Percentiles rank a stretch among this genome's conserved stretches.
Evolutionary conservation across 2,113 vertebrate species (phyloP).

Genomic region (Machaerirhynchus nigripectus): DNA sequence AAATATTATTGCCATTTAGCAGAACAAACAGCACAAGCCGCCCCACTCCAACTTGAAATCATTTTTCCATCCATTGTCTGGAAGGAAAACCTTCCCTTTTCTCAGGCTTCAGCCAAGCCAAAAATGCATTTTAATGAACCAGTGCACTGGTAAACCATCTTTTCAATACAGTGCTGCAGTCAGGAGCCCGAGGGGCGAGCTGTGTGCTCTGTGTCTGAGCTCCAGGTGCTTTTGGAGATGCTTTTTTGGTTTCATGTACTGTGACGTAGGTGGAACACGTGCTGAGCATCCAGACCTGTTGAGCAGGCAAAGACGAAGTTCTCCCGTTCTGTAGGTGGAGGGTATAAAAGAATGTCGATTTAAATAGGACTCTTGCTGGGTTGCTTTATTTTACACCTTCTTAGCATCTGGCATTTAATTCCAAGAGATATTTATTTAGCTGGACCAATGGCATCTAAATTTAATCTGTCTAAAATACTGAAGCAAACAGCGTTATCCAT

Average conservation of each 20-base stretch:
- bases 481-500: not conserved
- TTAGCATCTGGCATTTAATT: conserved; percentile 9
- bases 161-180: not conserved
- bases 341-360: not conserved
- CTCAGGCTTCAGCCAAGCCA: not conserved
- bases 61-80: not conserved
- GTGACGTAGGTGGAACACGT: not conserved
- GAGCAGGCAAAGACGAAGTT: not conserved
- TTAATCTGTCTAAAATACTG: not conserved
- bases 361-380: not conserved
- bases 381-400: conserved; percentile 29
- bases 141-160: not conserved
- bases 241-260: not conserved
- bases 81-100: not conserved
- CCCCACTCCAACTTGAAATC: not conserved
- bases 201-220: not conserved
- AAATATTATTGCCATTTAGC: conserved; percentile 12
- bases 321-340: not conserved
- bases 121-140: not conserved
- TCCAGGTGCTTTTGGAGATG: not conserved
- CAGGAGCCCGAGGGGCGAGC: not conserved
- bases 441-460: not conserved
- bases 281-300: conserved; percentile 25
- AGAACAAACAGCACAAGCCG: not conserved
- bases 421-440: not conserved